Base-by-base conservation (phyloP, 92 coral and sea anemone species). In the Porites cylindrica region DNA sequence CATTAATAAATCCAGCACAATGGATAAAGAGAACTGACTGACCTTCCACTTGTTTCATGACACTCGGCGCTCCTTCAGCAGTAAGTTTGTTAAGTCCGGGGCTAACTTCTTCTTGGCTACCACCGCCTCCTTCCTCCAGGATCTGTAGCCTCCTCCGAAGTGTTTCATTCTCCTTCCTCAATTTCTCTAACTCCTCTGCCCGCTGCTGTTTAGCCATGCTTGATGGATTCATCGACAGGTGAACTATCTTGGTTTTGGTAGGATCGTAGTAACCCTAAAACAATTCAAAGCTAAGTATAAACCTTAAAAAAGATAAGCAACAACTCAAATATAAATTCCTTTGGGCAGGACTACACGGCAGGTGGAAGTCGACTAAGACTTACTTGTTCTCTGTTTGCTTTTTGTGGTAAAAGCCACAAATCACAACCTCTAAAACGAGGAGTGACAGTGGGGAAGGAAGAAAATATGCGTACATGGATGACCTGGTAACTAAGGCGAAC, bases 181-280 rank as follows among this genome's bases (percentile, higher is more conserved):
- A 88, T 82, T 91, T 89, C 70, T 90, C 92, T 47, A 92, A 20
- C 75, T 97, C 98, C 60, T 92, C 98, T n/a, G 95, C 85, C 59
- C 92, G 88, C 82, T 92, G 94, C 47, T 95, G 97, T 61, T 88
- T 77, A 11, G 98, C 99, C 26, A 84, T 63, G 74, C 85, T 81
- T 23, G 92, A 83, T 29, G 99, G 99, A 86, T 97, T 97, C 95
- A 93, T 94, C 21, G 98, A 92, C 71, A 97, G 81, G 76, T 97
- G 99, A n/a, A 97, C 91, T 17, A 97, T 96, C 82, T 95, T 97
- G 77, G 98, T 94, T 75, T 92, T 95, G 71, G 81, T 72, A 2
- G 99, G 99, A 19, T 97, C 98, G 80, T 93, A 95, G 90, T 97
- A 96, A 17, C 99, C 99, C 99, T 97, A 13, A 58, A 69, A 61